Conservation (phyloP, 1,140 invertebrate species). For the Alviniconcha marisindica region DNA sequence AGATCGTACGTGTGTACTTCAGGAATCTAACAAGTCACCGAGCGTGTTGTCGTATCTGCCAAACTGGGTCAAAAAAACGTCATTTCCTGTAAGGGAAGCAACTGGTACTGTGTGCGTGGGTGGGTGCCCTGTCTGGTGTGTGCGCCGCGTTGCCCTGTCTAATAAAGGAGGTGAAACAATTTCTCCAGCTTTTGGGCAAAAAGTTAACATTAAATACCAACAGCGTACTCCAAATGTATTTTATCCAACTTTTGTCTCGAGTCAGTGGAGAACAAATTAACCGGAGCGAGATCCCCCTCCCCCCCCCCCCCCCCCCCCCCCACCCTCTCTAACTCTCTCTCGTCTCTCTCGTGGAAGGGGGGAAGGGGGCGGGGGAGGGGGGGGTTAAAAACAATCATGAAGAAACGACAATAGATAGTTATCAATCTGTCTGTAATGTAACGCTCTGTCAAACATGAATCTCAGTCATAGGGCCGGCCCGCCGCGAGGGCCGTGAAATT, state of each 20-base stretch:
- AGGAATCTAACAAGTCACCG: neutral
- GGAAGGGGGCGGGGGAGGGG: neutral
- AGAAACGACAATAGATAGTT: neutral
- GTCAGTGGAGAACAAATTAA: neutral
- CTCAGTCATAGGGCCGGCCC: too few species aligned
- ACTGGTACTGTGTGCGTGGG: neutral
- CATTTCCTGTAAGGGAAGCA: slow-evolving; percentile 32
- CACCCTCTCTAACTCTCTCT: slow-evolving; percentile 12
- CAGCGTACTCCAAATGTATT: neutral
- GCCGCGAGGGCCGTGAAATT: neutral
- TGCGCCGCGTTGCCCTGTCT: neutral
- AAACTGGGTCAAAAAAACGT: slow-evolving; percentile 29
- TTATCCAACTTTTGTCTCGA: neutral
- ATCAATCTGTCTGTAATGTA: neutral
- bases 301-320: slow-evolving; percentile 6
- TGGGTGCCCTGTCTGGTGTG: neutral
- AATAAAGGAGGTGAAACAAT: neutral
- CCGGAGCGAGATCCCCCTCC: neutral
- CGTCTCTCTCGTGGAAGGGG: neutral
- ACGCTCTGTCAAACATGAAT: neutral
- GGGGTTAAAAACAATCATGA: neutral
- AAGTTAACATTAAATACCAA: neutral
- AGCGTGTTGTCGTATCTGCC: neutral
- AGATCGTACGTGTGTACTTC: neutral
- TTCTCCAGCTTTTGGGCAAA: neutral